Conservation (phyloP, 2,113 vertebrate genomes). For the Mirza zaza region DNA sequence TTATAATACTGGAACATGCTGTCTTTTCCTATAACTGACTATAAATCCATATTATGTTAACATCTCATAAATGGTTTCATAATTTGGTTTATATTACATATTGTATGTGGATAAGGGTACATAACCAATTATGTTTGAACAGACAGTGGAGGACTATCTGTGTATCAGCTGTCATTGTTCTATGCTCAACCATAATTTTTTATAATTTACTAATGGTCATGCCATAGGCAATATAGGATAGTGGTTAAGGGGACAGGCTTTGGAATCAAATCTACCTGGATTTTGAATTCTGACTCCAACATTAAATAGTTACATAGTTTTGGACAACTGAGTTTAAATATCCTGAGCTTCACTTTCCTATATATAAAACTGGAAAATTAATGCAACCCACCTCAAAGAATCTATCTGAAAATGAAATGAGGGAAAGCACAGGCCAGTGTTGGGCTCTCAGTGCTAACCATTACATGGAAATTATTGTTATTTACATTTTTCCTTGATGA, state of each 20-base stretch:
- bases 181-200: not conserved
- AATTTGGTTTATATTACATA: not conserved
- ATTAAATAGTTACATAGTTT: not conserved
- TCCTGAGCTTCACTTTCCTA: not conserved
- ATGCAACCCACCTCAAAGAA: not conserved
- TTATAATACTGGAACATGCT: not conserved
- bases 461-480: not conserved
- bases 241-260: not conserved
- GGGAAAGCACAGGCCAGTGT: fast-evolving
- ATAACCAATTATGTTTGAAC: not conserved
- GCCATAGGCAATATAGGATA: not conserved
- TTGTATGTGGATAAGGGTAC: not conserved
- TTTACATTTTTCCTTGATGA: not conserved
- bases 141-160: not conserved
- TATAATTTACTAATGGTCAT: not conserved
- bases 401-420: not conserved
- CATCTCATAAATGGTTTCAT: not conserved
- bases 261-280: not conserved
- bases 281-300: not conserved
- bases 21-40: not conserved
- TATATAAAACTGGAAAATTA: not conserved
- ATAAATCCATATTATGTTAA: not conserved
- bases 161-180: not conserved
- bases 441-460: not conserved
- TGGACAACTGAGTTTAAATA: not conserved